These are phyloP conservation scores for Gyps fulvus DNA, from an alignment of 2,113 vertebrate genomes.

Conservation along the genomic window DNA sequence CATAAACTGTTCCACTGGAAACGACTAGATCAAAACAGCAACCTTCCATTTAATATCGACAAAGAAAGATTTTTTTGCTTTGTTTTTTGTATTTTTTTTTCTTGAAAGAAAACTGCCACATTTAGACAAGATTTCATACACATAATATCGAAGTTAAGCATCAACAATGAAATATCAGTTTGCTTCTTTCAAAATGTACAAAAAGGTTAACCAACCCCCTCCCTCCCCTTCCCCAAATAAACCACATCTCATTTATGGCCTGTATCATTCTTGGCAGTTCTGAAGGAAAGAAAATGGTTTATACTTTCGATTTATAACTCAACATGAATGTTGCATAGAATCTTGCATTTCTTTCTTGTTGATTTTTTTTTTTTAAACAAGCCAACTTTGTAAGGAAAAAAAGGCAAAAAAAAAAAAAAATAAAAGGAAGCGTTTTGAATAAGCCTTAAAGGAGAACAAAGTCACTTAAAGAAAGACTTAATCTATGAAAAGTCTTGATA, in stretches of 20 bases:
- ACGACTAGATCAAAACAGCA: conserved; percentile 77
- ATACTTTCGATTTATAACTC: conserved; percentile 76
- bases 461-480: conserved; percentile 12
- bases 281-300: conserved; percentile 69
- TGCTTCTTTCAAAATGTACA: conserved; percentile 68
- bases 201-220: conserved; percentile 54
- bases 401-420: conserved; percentile 9
- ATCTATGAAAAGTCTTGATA: conserved; percentile 12
- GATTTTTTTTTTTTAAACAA: conserved; percentile 28
- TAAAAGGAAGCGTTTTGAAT: conserved; percentile 56
- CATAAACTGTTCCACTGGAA: conserved; percentile 79
- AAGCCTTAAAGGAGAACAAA: conserved; percentile 58
- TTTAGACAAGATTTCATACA: conserved; percentile 68
- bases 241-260: conserved; percentile 74
- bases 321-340: conserved; percentile 89
- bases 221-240: conserved; percentile 58
- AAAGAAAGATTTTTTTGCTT: conserved; percentile 54
- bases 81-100: conserved; percentile 34
- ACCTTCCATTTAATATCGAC: conserved; percentile 73
- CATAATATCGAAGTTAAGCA: conserved; percentile 78
- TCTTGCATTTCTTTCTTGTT: conserved; percentile 66
- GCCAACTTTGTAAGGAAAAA: conserved; percentile 48
- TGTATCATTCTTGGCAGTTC: conserved; percentile 77
- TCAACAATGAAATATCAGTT: conserved; percentile 67
- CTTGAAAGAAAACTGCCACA: conserved; percentile 69